Base-by-base conservation (phyloP, 1,140 invertebrate genomes). In the Scaptodrosophila lebanonensis region DNA sequence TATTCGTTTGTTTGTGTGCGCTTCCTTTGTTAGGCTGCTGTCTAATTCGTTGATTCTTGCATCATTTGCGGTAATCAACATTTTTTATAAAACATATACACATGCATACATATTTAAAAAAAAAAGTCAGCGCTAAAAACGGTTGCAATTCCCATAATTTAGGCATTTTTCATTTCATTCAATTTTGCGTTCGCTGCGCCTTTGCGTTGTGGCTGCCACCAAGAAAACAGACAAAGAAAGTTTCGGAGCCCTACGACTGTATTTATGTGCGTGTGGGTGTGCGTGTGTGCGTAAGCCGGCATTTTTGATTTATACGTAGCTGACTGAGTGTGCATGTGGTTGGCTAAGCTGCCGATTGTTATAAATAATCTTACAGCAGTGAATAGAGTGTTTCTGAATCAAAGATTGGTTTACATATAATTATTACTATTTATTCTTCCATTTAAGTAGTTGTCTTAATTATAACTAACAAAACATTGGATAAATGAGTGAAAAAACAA, bases 141-240 rank as follows among this genome's bases (percentile, higher is more conserved):
- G n/a, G n/a, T n/a, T n/a, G n/a, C n/a, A n/a, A n/a, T n/a, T n/a
- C n/a, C n/a, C n/a, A n/a, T n/a, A n/a, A n/a, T n/a, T n/a, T n/a
- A n/a, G n/a, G n/a, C n/a, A n/a, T n/a, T n/a, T n/a, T n/a, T n/a
- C n/a, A n/a, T n/a, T n/a, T n/a, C n/a, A n/a, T n/a, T n/a, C n/a
- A n/a, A n/a, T n/a, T n/a, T n/a, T n/a, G n/a, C n/a, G n/a, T n/a
- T n/a, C n/a, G n/a, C n/a, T n/a, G n/a, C n/a, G n/a, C n/a, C n/a
- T n/a, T n/a, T 25, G 16, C 22, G 12, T 4, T 13, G 25, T 39
- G 13, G 13, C 13, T 16, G 5, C 22, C 7, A 53, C 63, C 73
- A 77, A 79, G 73, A 68, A 79, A 66, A 30, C 44, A 61, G 66
- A 76, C 72, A 76, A 76, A 76, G 72, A 77, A 51, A 66, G 38